Evolutionary conservation across 2,113 vertebrate species (phyloP), one percentile per base, ranked within the genome.

Genomic region (Rallus limicola): DNA sequence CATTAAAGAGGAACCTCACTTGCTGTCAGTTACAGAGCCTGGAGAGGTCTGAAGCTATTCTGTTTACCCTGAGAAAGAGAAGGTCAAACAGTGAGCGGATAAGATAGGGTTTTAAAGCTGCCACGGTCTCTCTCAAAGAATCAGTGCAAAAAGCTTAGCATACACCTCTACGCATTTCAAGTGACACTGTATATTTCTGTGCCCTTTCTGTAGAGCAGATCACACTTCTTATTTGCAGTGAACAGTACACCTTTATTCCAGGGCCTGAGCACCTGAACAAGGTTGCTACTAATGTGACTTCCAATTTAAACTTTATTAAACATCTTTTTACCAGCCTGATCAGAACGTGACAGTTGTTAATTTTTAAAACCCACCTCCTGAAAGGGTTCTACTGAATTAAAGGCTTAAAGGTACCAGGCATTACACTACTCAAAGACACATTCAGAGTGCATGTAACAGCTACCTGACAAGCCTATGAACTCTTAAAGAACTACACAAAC

Each of bases 171-270:
- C 0, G 48, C 78, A 95, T 95, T 90, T 92, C 95, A 94, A 82
- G 84, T 86, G 96, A 95, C 58, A 97, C 88, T 52, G 55, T 96
- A 86, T 83, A 92, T 81, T 82, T 85, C 82, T 81, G 48, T 76
- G 88, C n/a, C 69, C 68, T 83, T 95, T 97, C 80, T 88, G 81
- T 88, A 69, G 48, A 25, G 63, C 65, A 52, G 72, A 92, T 90
- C 44, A 62, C 31, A 80, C 52, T 86, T 92, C 91, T 86, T 11
- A 6, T 55, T 84, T 95, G 78, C 55, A 84, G 56, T 20, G 26
- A 91, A 86, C 62, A 68, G 65, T 69, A 64, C 33, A 84, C 34
- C 44, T 70, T 91, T 86, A 72, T 95, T 79, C 74, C 21, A 77
- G 88, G 63, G 42, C 33, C 52, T 50, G 25, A 67, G 44, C 59